Conservation (phyloP, 30 jellyfish, hydroid and myxozoan genomes). For the Hydractinia echinata region DNA sequence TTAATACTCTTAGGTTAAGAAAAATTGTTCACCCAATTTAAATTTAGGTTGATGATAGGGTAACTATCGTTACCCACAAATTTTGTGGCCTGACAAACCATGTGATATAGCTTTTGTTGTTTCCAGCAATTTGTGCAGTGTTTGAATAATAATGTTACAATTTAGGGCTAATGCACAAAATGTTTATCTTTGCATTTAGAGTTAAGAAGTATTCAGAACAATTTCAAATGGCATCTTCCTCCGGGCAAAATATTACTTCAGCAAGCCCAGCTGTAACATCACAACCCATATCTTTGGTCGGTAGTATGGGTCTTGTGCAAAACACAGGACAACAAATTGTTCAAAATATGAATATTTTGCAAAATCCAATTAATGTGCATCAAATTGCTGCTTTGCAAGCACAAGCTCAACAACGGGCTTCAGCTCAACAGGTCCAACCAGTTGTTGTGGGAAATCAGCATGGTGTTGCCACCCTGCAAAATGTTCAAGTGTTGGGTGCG, state of each 20-base stretch:
- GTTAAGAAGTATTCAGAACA: neutral
- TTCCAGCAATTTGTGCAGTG: no score
- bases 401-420: conserved; percentile 25
- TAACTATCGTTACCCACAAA: no score
- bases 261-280: neutral
- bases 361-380: conserved; percentile 34
- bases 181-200: no score
- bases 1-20: no score
- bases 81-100: no score
- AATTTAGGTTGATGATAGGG: no score
- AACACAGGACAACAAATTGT: conserved; percentile 18
- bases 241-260: conserved; percentile 10
- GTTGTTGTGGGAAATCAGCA: conserved; percentile 35
- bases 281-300: conserved; percentile 31
- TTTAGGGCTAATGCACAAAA: no score
- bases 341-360: conserved; percentile 31
- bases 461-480: conserved; percentile 13
- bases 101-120: no score
- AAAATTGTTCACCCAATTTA: no score
- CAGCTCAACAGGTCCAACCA: conserved; percentile 36
- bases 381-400: conserved; percentile 49
- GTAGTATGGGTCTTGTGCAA: conserved; percentile 34
- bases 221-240: conserved; percentile 26
- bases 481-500: conserved; percentile 37
- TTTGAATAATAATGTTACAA: no score